These are phyloP conservation scores for Catonia carolina DNA, from an alignment of 2,888 invertebrate genomes.

Conservation along the genomic window DNA sequence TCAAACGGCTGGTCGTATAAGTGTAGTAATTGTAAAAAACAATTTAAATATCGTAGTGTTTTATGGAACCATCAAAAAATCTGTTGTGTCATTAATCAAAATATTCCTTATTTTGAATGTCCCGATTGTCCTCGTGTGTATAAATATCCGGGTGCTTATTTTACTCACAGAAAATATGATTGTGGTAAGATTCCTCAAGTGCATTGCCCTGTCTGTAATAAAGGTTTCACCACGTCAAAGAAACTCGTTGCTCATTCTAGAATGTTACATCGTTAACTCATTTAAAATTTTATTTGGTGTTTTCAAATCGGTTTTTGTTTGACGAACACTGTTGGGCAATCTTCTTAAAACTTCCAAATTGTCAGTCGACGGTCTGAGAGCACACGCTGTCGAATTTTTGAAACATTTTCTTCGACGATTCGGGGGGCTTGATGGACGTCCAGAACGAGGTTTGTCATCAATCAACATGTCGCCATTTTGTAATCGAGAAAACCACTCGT, in stretches of 20 bases:
- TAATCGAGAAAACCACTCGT: too few relatives aligned
- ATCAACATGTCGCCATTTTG: too few relatives aligned
- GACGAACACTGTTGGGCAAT: too few relatives aligned
- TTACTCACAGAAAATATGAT: conserved; percentile 40
- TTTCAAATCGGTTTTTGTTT: too few relatives aligned
- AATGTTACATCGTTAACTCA: conserved; percentile 1
- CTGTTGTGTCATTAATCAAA: neutral
- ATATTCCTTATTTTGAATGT: neutral
- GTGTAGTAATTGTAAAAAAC: conserved; percentile 3
- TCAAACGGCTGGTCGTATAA: neutral
- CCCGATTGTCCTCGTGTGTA: conserved; percentile 2
- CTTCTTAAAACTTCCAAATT: too few relatives aligned
- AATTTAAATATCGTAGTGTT: conserved; percentile 2
- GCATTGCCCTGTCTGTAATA: conserved; percentile 39
- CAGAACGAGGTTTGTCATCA: too few relatives aligned
- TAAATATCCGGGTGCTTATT: conserved; percentile 5
- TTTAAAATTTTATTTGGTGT: too few relatives aligned
- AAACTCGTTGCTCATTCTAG: neutral
- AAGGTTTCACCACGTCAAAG: conserved; percentile 34
- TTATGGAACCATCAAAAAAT: conserved; percentile 7
- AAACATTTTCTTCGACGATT: too few relatives aligned
- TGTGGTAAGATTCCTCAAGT: conserved; percentile 41
- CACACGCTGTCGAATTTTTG: too few relatives aligned
- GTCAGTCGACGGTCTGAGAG: too few relatives aligned
- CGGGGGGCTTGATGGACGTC: too few relatives aligned